phyloP scores from a whole-genome alignment of 2,888 invertebrate species.

The Tryphoninae sp. region DNA sequence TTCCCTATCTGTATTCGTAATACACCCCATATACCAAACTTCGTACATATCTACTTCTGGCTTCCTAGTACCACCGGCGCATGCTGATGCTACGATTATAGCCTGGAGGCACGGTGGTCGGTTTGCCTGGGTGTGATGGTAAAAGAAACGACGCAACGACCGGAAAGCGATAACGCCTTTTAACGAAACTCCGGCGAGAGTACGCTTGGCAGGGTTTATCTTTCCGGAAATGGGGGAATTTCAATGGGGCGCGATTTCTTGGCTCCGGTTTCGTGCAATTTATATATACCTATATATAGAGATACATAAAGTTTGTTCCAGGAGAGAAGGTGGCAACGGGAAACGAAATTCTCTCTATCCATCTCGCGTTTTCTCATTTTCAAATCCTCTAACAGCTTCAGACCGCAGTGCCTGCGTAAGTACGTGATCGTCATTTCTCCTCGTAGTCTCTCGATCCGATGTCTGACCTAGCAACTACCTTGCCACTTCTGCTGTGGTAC shows the following conservation, averaged over 20 bases:
- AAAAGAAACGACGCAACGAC: constrained; percentile 69
- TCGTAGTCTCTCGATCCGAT: background rate
- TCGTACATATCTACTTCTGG: constrained; percentile 25
- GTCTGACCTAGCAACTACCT: background rate
- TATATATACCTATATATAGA: constrained; percentile 18
- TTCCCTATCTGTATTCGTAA: background rate
- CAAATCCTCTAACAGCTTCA: constrained; percentile 12
- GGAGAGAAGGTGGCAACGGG: constrained; percentile 32
- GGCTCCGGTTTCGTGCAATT: constrained; percentile 18
- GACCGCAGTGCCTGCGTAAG: background rate
- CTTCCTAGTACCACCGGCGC: background rate
- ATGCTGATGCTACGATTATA: constrained; percentile 19
- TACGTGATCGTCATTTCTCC: background rate
- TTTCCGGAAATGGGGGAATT: constrained; percentile 66
- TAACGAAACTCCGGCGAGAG: constrained; percentile 70
- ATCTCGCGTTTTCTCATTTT: constrained; percentile 32
- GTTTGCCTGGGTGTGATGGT: constrained; percentile 44
- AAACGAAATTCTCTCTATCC: constrained; percentile 25
- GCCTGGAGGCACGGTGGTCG: constrained; percentile 32
- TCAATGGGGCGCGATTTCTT: constrained; percentile 68
- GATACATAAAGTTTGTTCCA: constrained; percentile 32
- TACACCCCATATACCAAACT: background rate
- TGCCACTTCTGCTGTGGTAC: background rate
- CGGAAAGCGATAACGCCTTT: constrained; percentile 73
- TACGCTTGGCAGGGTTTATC: constrained; percentile 70